Evolutionary conservation across 2,797 vertebrate genomes (phyloP).

Genomic region (Halcyon chelicuti): DNA sequence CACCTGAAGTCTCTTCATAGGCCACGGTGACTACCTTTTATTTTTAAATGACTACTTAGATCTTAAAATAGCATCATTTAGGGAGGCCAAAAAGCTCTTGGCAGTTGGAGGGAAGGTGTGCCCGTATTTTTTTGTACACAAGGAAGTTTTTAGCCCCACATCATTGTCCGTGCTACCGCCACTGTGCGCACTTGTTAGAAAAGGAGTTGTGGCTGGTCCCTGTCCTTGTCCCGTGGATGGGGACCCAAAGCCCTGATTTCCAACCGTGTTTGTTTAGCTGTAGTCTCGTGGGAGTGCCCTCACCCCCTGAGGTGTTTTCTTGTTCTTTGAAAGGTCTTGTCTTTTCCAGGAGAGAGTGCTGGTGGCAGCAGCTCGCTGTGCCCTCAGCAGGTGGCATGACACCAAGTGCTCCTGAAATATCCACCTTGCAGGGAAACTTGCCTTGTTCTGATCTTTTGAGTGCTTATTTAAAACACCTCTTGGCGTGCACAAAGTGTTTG

Average conservation of each 20-base stretch:
- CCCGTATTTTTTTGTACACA: neutral
- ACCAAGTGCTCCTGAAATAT: neutral
- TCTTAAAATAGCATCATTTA: neutral
- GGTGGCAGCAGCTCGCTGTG: neutral
- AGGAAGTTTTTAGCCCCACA: neutral
- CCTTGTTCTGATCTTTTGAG: neutral
- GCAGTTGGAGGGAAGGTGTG: neutral
- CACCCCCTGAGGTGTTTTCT: neutral
- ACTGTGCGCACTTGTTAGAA: neutral
- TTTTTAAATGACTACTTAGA: neutral
- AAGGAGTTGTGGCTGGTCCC: neutral
- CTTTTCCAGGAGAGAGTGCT: neutral
- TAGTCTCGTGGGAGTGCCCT: neutral
- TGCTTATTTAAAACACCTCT: neutral
- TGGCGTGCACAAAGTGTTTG: neutral
- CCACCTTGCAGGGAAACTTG: neutral
- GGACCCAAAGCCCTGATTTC: neutral
- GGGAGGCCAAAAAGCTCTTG: neutral
- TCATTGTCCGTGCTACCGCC: neutral
- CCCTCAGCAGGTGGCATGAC: neutral
- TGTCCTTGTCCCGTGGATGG: neutral
- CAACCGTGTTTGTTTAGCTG: neutral
- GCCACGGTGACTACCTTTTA: neutral
- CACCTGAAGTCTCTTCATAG: neutral
- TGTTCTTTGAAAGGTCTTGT: neutral